A percentile compares a stretch with the other conserved stretches of the same genome.
Evolutionary conservation across 2,113 vertebrate species (phyloP).

Genomic region (Lycocorax pyrrhopterus): DNA sequence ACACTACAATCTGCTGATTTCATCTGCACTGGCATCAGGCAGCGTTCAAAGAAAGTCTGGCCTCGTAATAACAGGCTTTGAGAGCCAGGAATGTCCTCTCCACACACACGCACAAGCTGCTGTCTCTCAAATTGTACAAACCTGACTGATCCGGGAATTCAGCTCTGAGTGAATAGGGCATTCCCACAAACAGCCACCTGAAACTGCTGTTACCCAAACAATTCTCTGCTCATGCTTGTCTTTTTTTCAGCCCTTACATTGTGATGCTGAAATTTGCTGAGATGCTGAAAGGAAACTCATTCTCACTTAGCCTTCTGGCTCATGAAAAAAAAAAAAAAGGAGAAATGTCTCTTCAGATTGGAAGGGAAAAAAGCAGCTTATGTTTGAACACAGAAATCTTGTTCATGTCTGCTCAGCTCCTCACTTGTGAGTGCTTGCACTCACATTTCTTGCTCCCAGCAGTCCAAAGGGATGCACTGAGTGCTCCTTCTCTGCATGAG

Average conservation of each 20-base stretch:
- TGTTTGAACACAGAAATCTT: background rate
- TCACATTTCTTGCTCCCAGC: background rate
- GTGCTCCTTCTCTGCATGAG: background rate
- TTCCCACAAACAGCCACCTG: background rate
- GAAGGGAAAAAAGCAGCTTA: background rate
- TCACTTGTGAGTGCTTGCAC: background rate
- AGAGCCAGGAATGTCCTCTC: constrained; percentile 47
- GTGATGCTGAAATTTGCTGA: background rate
- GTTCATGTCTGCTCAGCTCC: background rate
- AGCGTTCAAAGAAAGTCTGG: constrained; percentile 53
- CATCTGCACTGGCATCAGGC: constrained; percentile 66
- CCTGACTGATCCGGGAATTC: background rate
- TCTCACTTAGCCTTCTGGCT: background rate
- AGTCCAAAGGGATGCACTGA: background rate
- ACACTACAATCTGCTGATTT: constrained; percentile 65
- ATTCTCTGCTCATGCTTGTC: background rate
- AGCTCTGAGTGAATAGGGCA: background rate
- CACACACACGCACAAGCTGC: constrained; percentile 7
- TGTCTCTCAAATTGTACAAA: background rate
- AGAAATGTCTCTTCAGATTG: background rate
- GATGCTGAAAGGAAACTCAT: background rate
- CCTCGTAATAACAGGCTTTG: constrained; percentile 49
- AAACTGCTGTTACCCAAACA: background rate
- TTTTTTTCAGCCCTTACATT: background rate
- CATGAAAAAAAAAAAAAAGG: accelerated